phyloP scores from a whole-genome alignment of 1,140 invertebrate genomes.

The Lycorma delicatula region DNA sequence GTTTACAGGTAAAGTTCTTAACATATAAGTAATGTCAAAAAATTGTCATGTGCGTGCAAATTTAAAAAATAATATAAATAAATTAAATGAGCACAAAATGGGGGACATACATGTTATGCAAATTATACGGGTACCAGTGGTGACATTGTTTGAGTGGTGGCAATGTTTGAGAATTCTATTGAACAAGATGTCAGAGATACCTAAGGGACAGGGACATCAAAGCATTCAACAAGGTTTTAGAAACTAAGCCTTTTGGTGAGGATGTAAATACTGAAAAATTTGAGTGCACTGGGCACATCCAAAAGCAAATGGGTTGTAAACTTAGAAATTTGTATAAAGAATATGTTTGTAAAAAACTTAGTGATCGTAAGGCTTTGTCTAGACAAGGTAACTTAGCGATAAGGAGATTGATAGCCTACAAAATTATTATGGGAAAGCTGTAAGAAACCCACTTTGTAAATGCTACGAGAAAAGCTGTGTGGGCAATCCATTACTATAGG shows the following conservation, averaged over 20 bases:
- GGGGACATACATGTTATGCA: constrained; percentile 15
- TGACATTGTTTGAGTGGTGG: constrained; percentile 19
- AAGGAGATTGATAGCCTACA: constrained; percentile 1
- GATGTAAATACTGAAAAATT: constrained; percentile 17
- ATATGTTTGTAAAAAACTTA: neutral
- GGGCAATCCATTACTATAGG: constrained; percentile 11
- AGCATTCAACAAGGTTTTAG: neutral
- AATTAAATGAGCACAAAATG: neutral
- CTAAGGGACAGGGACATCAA: constrained; percentile 22
- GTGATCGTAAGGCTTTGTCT: neutral
- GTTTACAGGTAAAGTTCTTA: constrained; percentile 13
- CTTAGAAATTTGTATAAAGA: constrained; percentile 3
- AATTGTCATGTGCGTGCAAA: constrained; percentile 15
- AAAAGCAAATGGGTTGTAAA: constrained; percentile 9
- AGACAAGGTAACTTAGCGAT: neutral
- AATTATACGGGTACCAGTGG: constrained; percentile 24
- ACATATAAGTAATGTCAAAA: constrained; percentile 12
- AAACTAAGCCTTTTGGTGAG: constrained; percentile 11
- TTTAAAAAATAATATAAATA: too few species aligned
- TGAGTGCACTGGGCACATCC: constrained; percentile 17
- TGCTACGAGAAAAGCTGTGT: constrained; percentile 14
- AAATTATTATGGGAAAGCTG: constrained; percentile 16
- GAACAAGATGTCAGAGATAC: constrained; percentile 18
- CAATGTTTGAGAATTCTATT: constrained; percentile 1
- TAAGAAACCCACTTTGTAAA: constrained; percentile 6